Base-by-base conservation (phyloP, 2,113 vertebrate genomes). In the Collichthys lucidus region DNA sequence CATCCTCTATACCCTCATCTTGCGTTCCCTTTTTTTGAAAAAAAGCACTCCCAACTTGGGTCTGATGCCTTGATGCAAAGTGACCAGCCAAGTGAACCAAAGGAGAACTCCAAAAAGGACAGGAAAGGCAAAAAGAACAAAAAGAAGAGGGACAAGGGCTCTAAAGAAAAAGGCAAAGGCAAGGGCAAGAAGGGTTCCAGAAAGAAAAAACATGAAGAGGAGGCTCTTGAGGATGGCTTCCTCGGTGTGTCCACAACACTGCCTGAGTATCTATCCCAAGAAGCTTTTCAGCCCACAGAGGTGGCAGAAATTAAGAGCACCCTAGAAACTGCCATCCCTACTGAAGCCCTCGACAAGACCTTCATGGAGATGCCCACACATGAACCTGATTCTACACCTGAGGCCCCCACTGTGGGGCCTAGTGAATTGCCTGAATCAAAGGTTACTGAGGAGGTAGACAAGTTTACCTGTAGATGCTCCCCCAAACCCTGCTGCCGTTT, bases 121-220 rank as follows among this genome's bases (percentile, higher is more conserved):
- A 93, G 90, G 62, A 96, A 95, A 73, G 94, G 92, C 78, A 96
- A 93, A 78, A 96, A 96, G 86, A 94, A 96, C 79, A 95, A 94
- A 88, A 97, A 94, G 91, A 96, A 96, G 80, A 94, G 94, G 78
- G 95, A 94, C 69, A 93, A 91, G 17, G 94, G 90, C 47, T 93
- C 93, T 3, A 94, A 92, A 79, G 89, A 86, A 47, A 94, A 94
- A 89, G 82, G 84, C 40, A 87, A 86, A 50, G 79, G 86, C 72
- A 90, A 92, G 73, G 89, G 91, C 68, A 94, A 89, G 85, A 95
- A 94, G 83, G 95, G 96, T 72, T 96, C 94, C 94, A 86, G 95
- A 83, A 97, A 95, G 92, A 96, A 95, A 90, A 96, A 96, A 76
- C 95, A 96, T 64, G 88, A 95, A 42, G 89, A 89, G 1, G 64